Conservation (phyloP, 2,888 invertebrate species). For the Chrysopilus asiliformis region DNA sequence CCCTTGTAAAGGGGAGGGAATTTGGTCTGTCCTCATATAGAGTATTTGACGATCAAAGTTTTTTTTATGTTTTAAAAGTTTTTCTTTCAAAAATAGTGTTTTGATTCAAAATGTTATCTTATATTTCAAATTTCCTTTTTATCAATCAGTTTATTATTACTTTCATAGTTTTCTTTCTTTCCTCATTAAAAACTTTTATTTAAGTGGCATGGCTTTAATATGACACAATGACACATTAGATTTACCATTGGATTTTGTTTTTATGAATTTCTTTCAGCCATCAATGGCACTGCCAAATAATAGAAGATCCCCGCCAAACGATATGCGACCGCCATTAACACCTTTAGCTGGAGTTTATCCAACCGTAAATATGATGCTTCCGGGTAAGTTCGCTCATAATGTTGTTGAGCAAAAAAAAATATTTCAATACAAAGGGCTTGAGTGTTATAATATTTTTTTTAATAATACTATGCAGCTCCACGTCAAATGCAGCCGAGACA, state of each 20-base stretch:
- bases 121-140: too few relatives aligned
- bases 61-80: too few relatives aligned
- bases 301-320: slow-evolving; percentile 34
- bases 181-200: too few relatives aligned
- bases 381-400: slow-evolving; percentile 31
- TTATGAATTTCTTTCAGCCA: slow-evolving; percentile 23
- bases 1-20: too few relatives aligned
- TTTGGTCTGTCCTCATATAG: too few relatives aligned
- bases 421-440: neutral
- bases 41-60: too few relatives aligned
- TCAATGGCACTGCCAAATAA: slow-evolving; percentile 33
- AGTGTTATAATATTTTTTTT: neutral
- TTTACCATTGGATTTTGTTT: neutral
- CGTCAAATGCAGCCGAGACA: slow-evolving; percentile 34
- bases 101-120: too few relatives aligned
- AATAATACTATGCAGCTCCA: slow-evolving; percentile 21
- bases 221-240: neutral
- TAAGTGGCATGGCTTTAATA: neutral
- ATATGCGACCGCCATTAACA: slow-evolving; percentile 32
- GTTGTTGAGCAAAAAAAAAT: neutral
- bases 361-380: slow-evolving; percentile 35
- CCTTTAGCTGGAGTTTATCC: slow-evolving; percentile 35
- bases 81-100: too few relatives aligned
- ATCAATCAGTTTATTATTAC: too few relatives aligned
- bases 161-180: too few relatives aligned